phyloP scores from a whole-genome alignment of 2,888 invertebrate species.

The Caenorhabditis wallacei region DNA sequence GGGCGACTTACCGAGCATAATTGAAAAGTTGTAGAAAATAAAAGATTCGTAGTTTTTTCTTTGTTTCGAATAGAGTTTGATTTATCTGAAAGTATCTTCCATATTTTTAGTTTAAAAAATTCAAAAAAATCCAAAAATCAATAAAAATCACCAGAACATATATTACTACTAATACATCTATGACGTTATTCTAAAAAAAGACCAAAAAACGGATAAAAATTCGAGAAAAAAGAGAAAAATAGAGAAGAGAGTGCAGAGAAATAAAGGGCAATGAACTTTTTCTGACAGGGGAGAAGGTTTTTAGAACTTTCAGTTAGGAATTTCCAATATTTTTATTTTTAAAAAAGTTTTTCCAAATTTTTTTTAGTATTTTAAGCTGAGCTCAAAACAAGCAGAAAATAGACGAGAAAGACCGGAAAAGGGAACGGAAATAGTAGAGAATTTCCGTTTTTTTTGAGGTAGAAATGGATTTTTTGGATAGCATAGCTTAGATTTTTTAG shows the following conservation, averaged over 20 bases:
- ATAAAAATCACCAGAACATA: neutral
- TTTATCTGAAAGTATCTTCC: constrained; percentile 12
- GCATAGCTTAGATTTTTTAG: no score
- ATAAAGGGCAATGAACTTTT: neutral
- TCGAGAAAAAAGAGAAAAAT: neutral
- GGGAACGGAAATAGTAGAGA: constrained; percentile 1
- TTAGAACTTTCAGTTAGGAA: neutral
- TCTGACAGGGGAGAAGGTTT: neutral
- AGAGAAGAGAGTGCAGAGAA: neutral
- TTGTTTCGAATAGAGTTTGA: constrained; percentile 4
- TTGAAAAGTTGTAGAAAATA: constrained; percentile 18
- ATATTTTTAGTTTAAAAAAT: neutral
- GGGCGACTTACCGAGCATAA: constrained; percentile 21
- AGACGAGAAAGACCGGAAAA: neutral
- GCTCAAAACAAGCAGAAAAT: neutral
- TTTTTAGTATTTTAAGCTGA: no score
- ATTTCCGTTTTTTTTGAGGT: neutral
- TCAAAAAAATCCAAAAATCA: neutral
- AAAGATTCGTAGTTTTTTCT: neutral
- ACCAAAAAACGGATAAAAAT: neutral
- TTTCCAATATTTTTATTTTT: neutral
- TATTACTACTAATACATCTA: neutral
- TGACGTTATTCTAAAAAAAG: constrained; percentile 3
- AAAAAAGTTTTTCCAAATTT: no score
- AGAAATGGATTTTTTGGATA: no score